Conservation (phyloP, 2,113 vertebrate genomes). For the Anser cygnoides region DNA sequence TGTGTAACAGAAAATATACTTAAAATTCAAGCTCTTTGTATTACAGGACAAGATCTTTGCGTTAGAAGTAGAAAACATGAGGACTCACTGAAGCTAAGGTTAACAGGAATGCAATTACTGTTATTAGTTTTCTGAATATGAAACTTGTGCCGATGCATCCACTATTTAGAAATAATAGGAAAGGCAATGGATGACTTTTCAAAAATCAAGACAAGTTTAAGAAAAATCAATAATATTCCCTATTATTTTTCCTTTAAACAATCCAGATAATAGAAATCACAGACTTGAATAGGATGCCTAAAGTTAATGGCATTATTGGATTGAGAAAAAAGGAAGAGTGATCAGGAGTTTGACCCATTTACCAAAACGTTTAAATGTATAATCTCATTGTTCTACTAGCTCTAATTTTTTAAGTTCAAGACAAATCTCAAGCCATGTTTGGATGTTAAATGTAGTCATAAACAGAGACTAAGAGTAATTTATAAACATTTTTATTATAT, state of each 20-base stretch:
- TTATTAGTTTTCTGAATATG: slow-evolving; percentile 3
- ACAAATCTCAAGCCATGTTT: not conserved
- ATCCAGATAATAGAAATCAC: slow-evolving; percentile 13
- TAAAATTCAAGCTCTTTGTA: slow-evolving; percentile 41
- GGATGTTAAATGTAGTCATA: not conserved
- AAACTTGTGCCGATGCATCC: slow-evolving; percentile 17
- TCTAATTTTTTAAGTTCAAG: not conserved
- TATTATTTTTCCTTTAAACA: slow-evolving; percentile 36
- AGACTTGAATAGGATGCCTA: slow-evolving; percentile 15
- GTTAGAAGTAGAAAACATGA: not conserved
- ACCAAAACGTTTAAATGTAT: not conserved
- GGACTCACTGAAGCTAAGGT: not conserved
- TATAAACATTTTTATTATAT: slow-evolving; percentile 9
- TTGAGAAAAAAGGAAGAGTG: not conserved
- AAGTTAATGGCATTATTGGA: slow-evolving; percentile 25
- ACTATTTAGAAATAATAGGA: slow-evolving; percentile 15
- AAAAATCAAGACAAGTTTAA: not conserved
- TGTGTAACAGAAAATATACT: slow-evolving; percentile 40
- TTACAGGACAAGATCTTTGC: slow-evolving; percentile 9
- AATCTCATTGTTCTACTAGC: not conserved
- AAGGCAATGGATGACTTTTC: not conserved
- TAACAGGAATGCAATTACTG: slow-evolving; percentile 27
- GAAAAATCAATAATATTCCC: slow-evolving; percentile 27
- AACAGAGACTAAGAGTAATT: not conserved
- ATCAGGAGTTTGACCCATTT: slow-evolving; percentile 24